Base-by-base conservation (phyloP, 2,797 vertebrate genomes). In the Tolypeutes matacus region DNA sequence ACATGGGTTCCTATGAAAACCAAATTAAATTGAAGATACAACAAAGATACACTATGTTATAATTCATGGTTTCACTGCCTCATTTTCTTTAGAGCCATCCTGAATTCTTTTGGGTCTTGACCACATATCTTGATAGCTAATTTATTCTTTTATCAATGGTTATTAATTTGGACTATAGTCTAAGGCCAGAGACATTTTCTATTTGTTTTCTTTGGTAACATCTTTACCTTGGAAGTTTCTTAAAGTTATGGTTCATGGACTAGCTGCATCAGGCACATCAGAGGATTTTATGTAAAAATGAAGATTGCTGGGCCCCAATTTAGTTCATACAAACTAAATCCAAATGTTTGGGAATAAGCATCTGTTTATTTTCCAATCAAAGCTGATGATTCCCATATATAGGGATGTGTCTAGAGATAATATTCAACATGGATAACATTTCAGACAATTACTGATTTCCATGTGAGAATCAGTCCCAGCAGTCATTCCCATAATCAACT, bases 181-280 rank as follows among this genome's bases (percentile, higher is more conserved):
- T 29, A 69, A 69, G 7, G 23, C 3, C 12, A 77, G 21, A 62
- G 51, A 4, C 29, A 10, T 62, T 56, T 95, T 83, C 34, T 70
- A n/a, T 23, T 78, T 13, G 70, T 88, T 92, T 70, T 77, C 42
- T 77, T 76, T 92, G 34, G 9, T 29, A 67, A 89, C 23, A 82
- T 84, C 17, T 56, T 88, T 67, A 58, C 20, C 76, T 87, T 62
- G 31, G 42, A 9, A 39, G 14, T 75, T 76, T 77, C 34, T 36
- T 27, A 62, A 82, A 83, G 12, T 70, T 56, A 29, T 69, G 12
- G 42, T 70, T 7, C 18, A 34, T 83, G 34, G 3, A 62, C 77
- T 77, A 69, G 7, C 11, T 51, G 7, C 10, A 76, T 72, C 18
- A 83, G 53, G 77, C 75, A 64, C 2, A 56, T 23, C 4, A 64